Conservation (phyloP, 2,888 invertebrate genomes). For the Himalopsyche anomala region DNA sequence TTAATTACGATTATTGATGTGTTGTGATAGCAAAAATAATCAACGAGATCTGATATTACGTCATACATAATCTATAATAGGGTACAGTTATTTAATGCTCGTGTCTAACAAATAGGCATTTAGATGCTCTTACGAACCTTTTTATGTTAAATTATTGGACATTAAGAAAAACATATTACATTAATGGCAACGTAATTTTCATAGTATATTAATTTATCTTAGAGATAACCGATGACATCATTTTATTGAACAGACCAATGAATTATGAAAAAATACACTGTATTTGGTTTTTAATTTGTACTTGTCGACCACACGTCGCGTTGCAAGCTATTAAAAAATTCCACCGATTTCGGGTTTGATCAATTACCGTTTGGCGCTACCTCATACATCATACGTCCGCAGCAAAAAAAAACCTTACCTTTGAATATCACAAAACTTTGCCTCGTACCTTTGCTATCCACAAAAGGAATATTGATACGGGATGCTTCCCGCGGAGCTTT, state of each 20-base stretch:
- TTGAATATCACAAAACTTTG: constrained; percentile 25
- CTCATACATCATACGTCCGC: constrained; percentile 46
- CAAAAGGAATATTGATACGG: constrained; percentile 54
- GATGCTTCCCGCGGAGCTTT: constrained; percentile 50
- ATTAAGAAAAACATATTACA: constrained; percentile 30
- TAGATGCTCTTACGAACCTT: constrained; percentile 31
- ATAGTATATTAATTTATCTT: neutral
- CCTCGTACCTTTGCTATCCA: constrained; percentile 19
- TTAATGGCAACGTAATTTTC: constrained; percentile 33
- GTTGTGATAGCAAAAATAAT: neutral
- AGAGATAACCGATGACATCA: constrained; percentile 40
- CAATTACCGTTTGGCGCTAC: constrained; percentile 45
- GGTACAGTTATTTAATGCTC: constrained; percentile 17
- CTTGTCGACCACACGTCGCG: constrained; percentile 42
- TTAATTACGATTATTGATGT: neutral
- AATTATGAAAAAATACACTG: constrained; percentile 32
- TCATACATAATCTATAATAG: neutral
- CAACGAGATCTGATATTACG: neutral
- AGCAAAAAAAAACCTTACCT: constrained; percentile 33
- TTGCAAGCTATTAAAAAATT: constrained; percentile 38
- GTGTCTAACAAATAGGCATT: neutral
- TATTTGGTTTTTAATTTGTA: constrained; percentile 43
- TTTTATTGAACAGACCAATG: constrained; percentile 38
- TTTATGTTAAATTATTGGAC: constrained; percentile 37
- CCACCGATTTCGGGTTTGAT: constrained; percentile 42